Conservation (phyloP, 2,797 vertebrate genomes). For the Chaetophractus vellerosus region DNA sequence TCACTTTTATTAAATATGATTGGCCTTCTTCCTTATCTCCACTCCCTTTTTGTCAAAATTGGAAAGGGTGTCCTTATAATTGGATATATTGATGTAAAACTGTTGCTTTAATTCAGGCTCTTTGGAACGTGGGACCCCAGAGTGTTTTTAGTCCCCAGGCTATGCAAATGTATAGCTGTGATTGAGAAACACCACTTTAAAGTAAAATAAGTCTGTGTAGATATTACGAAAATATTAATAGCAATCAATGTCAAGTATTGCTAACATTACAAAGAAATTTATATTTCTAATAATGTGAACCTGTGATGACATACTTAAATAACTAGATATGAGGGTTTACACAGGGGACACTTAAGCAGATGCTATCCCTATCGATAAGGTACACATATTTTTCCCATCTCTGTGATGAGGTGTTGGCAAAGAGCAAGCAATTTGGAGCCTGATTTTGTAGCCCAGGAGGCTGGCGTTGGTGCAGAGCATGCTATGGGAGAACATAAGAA, state of each 20-base stretch:
- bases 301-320: neutral
- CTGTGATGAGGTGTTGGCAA: neutral
- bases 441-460: neutral
- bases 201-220: conserved; percentile 9
- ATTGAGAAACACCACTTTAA: conserved; percentile 21
- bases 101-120: conserved; percentile 27
- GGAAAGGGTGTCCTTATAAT: neutral
- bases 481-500: neutral
- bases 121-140: neutral
- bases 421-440: neutral
- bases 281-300: neutral
- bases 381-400: neutral
- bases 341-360: neutral
- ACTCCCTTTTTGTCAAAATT: neutral
- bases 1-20: neutral
- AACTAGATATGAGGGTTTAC: neutral
- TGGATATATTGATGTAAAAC: neutral
- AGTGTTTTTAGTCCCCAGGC: neutral
- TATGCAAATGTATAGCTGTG: neutral
- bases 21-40: neutral
- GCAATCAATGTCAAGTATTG: neutral
- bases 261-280: conserved; percentile 25
- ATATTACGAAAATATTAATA: conserved; percentile 15
- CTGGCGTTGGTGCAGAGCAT: neutral
- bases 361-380: too few species aligned